A percentile compares a stretch with the other conserved stretches of the same genome.
Conservation (phyloP, 2,888 invertebrate species). For the Rhimphoctona megacephalus region DNA sequence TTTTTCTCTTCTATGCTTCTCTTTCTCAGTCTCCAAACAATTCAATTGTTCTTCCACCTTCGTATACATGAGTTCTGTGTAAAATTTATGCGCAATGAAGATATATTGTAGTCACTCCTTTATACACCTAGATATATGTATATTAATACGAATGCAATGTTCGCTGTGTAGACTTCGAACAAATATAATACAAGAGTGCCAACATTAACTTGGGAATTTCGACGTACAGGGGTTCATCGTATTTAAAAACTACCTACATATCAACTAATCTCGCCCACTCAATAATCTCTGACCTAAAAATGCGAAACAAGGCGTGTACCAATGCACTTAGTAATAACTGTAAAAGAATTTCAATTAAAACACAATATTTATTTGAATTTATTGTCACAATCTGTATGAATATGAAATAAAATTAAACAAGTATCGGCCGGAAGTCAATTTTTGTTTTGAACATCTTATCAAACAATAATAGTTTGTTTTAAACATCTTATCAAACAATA, state of each 20-base stretch:
- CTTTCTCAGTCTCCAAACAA: conserved; percentile 41
- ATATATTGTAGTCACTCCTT: conserved; percentile 15
- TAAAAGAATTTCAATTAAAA: background rate
- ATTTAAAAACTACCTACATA: conserved; percentile 11
- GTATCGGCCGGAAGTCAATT: too few relatives aligned
- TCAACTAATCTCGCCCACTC: conserved; percentile 1
- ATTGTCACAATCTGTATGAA: background rate
- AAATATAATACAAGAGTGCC: background rate
- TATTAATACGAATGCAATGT: background rate
- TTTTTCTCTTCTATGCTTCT: conserved; percentile 1
- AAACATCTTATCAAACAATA: too few relatives aligned
- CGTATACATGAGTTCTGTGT: conserved; percentile 3
- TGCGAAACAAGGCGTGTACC: background rate
- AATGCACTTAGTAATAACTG: background rate
- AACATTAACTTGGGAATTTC: background rate
- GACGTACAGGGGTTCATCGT: conserved; percentile 14
- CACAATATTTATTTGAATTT: background rate
- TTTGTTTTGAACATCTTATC: too few relatives aligned
- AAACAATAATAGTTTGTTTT: too few relatives aligned
- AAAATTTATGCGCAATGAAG: conserved; percentile 24
- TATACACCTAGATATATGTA: background rate
- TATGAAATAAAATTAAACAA: background rate
- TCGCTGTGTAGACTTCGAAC: background rate
- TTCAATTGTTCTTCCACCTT: conserved; percentile 62
- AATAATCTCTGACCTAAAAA: conserved; percentile 15